Evolutionary conservation across 2,888 invertebrate species (phyloP).

Genomic region (Plemyria rubiginata): DNA sequence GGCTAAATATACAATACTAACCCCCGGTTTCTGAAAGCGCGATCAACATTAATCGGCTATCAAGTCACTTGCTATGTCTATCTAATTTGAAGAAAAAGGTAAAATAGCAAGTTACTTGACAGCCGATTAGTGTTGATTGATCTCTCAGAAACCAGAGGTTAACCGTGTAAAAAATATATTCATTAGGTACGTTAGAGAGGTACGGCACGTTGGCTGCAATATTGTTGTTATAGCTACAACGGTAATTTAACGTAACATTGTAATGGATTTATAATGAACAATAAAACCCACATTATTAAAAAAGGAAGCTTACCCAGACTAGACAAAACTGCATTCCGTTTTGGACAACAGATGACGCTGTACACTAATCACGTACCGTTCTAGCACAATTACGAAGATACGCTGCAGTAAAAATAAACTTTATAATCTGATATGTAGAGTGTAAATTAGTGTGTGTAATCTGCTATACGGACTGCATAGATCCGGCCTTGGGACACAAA

Average conservation of each 20-base stretch:
- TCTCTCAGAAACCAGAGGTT: no score
- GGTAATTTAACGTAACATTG: neutral
- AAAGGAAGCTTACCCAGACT: constrained; percentile 26
- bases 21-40: no score
- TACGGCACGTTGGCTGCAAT: no score
- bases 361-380: constrained; percentile 62
- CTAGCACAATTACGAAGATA: neutral
- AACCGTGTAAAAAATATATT: no score
- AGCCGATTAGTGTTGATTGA: no score
- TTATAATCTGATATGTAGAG: constrained; percentile 37
- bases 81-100: no score
- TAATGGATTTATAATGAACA: constrained; percentile 6
- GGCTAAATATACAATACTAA: no score
- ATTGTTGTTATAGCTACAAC: no score
- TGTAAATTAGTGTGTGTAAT: constrained; percentile 7
- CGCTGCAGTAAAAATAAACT: constrained; percentile 20
- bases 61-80: no score
- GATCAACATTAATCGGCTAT: no score
- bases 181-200: no score
- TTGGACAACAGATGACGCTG: constrained; percentile 66
- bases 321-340: constrained; percentile 55
- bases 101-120: no score
- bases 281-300: constrained; percentile 19
- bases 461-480: constrained; percentile 56
- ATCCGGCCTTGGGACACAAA: constrained; percentile 67